Evolutionary conservation across 2,888 invertebrate species (phyloP).

Genomic region (Noctua comes): DNA sequence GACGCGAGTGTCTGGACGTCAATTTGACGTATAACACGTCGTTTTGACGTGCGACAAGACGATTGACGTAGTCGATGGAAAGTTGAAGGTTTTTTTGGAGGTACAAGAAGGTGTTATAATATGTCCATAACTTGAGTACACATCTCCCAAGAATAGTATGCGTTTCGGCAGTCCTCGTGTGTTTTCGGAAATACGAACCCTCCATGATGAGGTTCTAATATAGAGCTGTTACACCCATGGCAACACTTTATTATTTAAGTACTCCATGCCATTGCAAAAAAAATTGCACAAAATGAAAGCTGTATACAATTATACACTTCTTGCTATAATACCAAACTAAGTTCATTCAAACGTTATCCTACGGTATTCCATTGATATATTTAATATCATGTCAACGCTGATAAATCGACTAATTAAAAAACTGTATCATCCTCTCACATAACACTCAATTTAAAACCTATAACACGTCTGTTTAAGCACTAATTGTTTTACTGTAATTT

Average conservation of each 20-base stretch:
- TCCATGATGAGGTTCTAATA: background rate
- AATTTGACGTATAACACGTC: conserved; percentile 58
- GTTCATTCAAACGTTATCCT: conserved; percentile 15
- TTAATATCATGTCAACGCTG: conserved; percentile 14
- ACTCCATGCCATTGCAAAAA: background rate
- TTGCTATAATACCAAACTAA: conserved; percentile 7
- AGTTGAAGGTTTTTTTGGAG: conserved; percentile 36
- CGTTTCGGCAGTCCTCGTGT: background rate
- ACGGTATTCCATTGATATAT: conserved; percentile 36
- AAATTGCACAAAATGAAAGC: background rate
- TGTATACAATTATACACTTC: too few species aligned
- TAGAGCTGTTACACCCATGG: background rate
- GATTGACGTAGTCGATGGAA: conserved; percentile 27
- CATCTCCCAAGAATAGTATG: background rate
- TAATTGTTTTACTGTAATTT: conserved; percentile 70
- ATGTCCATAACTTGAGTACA: background rate
- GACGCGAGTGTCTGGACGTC: conserved; percentile 57
- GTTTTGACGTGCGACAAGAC: conserved; percentile 40
- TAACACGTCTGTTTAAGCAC: conserved; percentile 67
- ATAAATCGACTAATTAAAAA: conserved; percentile 18
- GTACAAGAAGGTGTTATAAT: background rate
- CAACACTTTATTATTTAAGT: background rate
- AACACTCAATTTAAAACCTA: conserved; percentile 60
- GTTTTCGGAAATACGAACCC: background rate
- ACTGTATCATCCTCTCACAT: background rate